phyloP scores from a whole-genome alignment of 2,113 vertebrate genomes.

The Notarius lentiginosus region DNA sequence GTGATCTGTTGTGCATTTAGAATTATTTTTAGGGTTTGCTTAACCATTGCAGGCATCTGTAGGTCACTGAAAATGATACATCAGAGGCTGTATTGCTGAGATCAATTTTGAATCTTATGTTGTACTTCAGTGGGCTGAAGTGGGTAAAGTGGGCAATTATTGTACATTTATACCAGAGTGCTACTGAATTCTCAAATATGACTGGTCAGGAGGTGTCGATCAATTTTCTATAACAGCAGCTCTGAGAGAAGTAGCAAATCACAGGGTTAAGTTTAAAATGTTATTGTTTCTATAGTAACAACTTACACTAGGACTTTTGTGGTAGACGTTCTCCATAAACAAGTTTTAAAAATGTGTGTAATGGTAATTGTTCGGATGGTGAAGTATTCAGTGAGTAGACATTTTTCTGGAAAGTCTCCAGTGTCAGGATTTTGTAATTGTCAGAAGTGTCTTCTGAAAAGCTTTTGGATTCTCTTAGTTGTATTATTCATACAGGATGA shows the following conservation, averaged over 20 bases:
- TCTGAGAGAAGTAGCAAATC: background rate
- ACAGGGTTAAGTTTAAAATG: background rate
- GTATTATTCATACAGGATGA: background rate
- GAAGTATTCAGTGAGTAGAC: too few species aligned
- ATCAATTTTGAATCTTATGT: background rate
- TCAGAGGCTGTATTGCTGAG: background rate
- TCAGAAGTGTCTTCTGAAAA: background rate
- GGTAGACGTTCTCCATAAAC: background rate
- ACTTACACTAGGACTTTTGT: background rate
- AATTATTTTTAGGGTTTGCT: constrained; percentile 27
- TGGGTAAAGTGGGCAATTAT: background rate
- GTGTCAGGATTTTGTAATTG: background rate
- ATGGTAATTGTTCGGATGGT: background rate
- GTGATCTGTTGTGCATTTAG: background rate
- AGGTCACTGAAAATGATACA: constrained; percentile 7
- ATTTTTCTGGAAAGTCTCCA: background rate
- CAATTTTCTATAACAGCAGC: background rate
- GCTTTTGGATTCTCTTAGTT: background rate
- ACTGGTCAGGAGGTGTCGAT: background rate
- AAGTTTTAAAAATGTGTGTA: background rate
- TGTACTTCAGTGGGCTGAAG: background rate
- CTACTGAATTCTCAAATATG: background rate
- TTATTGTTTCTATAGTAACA: background rate
- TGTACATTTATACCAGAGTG: background rate
- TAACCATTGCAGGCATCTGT: background rate